phyloP scores from a whole-genome alignment of 2,797 vertebrate genomes.

The Bovichtus variegatus region DNA sequence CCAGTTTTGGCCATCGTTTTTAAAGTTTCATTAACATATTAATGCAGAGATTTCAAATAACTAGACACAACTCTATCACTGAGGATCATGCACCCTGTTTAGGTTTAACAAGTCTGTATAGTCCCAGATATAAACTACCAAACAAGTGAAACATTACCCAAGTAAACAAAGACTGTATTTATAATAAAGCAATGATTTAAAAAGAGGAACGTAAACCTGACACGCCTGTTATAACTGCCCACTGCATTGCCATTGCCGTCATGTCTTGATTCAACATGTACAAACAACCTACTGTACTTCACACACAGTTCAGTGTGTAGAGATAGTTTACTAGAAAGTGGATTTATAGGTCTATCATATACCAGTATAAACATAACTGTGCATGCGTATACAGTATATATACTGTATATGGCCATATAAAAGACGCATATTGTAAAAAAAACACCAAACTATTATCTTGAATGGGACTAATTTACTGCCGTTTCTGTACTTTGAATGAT shows the following conservation, averaged over 20 bases:
- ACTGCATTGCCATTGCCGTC: not conserved
- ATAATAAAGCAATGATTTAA: not conserved
- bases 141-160: not conserved
- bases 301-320: not conserved
- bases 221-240: not conserved
- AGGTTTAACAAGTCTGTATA: not conserved
- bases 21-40: not conserved
- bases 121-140: not conserved
- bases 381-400: not conserved
- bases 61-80: not conserved
- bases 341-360: too few species aligned
- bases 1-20: not conserved
- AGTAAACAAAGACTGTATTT: too few species aligned
- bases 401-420: not conserved
- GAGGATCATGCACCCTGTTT: not conserved
- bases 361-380: not conserved
- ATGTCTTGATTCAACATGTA: not conserved
- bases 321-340: not conserved
- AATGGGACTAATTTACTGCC: not conserved
- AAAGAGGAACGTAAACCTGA: not conserved
- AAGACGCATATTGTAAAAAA: not conserved
- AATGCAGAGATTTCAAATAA: not conserved
- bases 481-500: slow-evolving; percentile 3
- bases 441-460: not conserved
- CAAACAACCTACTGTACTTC: not conserved